Percentiles rank a stretch among this genome's conserved stretches.
phyloP scores from a whole-genome alignment of 2,888 invertebrate genomes.

The Rapana venosa region DNA sequence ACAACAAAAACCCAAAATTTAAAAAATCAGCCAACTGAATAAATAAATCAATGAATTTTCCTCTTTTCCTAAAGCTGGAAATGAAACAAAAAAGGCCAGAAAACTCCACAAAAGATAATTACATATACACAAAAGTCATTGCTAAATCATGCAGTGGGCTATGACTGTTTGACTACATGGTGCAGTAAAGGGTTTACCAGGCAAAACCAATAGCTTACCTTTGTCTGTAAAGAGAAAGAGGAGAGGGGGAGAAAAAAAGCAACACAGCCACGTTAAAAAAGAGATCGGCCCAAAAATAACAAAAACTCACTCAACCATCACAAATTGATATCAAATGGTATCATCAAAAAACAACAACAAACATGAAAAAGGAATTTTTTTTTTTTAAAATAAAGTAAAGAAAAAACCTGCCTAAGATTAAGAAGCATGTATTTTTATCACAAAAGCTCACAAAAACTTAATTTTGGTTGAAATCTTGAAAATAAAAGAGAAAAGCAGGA shows the following conservation, averaged over 20 bases:
- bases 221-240: not conserved
- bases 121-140: not conserved
- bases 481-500: no score
- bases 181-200: not conserved
- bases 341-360: no score
- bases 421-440: no score
- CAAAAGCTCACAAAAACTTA: no score
- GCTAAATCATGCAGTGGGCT: not conserved
- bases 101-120: not conserved
- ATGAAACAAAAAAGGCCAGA: not conserved
- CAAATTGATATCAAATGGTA: no score
- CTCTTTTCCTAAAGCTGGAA: not conserved
- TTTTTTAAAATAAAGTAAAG: no score
- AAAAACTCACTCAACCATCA: no score
- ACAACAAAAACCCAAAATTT: not conserved
- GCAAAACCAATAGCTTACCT: not conserved
- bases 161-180: not conserved
- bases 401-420: no score
- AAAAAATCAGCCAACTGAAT: no score
- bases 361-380: no score
- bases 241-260: not conserved
- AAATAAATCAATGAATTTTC: not conserved
- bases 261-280: not conserved
- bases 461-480: no score
- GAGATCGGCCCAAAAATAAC: no score